Conservation (phyloP, 2,113 vertebrate genomes). For the Aviceda subcristata region DNA sequence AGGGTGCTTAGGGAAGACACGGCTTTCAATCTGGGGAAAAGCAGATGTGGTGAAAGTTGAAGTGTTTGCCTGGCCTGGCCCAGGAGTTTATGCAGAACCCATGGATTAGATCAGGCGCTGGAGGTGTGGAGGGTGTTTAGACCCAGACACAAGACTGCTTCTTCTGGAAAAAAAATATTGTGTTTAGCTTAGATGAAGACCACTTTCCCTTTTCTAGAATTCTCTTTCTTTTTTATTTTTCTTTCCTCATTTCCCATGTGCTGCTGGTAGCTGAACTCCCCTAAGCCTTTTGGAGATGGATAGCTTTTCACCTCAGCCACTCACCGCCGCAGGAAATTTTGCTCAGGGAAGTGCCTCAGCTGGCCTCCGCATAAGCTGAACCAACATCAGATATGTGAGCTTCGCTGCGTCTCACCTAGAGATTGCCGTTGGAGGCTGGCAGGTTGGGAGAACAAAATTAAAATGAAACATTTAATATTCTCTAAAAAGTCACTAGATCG, state of each 20-base stretch:
- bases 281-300: background rate
- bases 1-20: background rate
- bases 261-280: background rate
- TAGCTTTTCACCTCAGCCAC: background rate
- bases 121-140: background rate
- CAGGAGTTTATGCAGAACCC: background rate
- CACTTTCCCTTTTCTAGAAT: background rate
- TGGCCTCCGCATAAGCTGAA: background rate
- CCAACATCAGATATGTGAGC: background rate
- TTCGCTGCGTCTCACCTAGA: background rate
- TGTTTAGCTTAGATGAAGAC: background rate
- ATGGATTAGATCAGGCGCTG: background rate
- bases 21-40: background rate
- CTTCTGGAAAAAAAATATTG: background rate
- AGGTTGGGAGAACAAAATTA: background rate
- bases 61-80: background rate
- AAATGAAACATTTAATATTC: constrained; percentile 18
- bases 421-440: background rate
- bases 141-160: background rate
- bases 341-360: background rate
- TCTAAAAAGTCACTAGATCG: background rate
- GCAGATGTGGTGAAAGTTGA: background rate
- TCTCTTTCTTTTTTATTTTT: rapidly evolving
- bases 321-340: background rate
- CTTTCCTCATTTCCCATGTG: background rate